phyloP scores from a whole-genome alignment of 1,140 invertebrate species.

The Adoxophyes honmai region DNA sequence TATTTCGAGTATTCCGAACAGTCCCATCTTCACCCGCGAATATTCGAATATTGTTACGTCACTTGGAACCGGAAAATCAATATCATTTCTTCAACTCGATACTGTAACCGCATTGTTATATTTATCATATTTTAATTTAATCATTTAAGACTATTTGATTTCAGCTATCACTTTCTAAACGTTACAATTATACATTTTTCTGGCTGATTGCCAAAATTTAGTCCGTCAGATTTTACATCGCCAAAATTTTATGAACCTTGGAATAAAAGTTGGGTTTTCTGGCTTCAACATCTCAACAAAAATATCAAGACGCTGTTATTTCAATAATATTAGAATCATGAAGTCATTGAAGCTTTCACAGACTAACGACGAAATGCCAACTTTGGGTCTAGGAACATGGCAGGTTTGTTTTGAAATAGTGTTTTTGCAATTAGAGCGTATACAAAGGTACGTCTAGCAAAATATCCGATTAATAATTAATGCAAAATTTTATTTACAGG shows the following conservation, averaged over 20 bases:
- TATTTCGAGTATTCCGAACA: slow-evolving; percentile 8
- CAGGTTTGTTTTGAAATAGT: slow-evolving; percentile 75
- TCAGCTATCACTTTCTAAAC: slow-evolving; percentile 3
- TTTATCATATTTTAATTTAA: not conserved
- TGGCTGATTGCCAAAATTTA: slow-evolving; percentile 52
- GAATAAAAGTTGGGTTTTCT: slow-evolving; percentile 25
- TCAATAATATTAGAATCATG: slow-evolving; percentile 46
- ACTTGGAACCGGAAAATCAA: slow-evolving; percentile 51
- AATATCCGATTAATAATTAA: slow-evolving; percentile 13
- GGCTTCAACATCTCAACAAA: slow-evolving; percentile 9
- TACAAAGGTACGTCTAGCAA: too few relatives aligned
- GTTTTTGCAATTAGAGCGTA: not conserved
- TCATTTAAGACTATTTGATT: not conserved
- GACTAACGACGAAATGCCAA: slow-evolving; percentile 82
- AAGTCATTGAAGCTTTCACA: slow-evolving; percentile 56
- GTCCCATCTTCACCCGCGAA: slow-evolving; percentile 33
- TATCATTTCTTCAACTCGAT: slow-evolving; percentile 17
- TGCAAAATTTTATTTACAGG: slow-evolving; percentile 64
- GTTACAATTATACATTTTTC: slow-evolving; percentile 16
- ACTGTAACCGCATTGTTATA: not conserved
- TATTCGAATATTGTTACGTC: slow-evolving; percentile 47
- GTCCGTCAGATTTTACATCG: slow-evolving; percentile 40
- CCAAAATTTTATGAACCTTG: slow-evolving; percentile 34
- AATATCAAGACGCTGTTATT: slow-evolving; percentile 22
- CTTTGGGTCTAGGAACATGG: slow-evolving; percentile 88